Evolutionary conservation across 1,140 invertebrate genomes (phyloP), one percentile per base, ranked within the genome.

Genomic region (Leguminivora glycinivorella): DNA sequence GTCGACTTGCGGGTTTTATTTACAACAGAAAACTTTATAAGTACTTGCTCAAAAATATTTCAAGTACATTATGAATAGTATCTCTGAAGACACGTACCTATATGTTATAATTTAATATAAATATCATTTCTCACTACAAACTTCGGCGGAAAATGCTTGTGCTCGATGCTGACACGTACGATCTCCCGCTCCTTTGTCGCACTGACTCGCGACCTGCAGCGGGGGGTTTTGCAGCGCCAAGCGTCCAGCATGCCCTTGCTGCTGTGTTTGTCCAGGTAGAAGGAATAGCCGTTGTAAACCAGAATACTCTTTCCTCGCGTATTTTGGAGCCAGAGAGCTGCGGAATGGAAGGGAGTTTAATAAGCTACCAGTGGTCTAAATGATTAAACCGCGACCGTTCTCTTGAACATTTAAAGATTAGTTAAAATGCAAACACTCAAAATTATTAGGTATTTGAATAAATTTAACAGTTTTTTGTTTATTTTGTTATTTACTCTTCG

Each of bases 91-190:
- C 3, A 6, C 14, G 10, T 38, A 12, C 10, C 9, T 38, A 12
- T 0, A 6, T 24, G 10, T 56, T 56, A 56, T 19, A 56, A 3
- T 60, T 60, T 63, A 63, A 31, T 31, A 31, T 31, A 63, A 31
- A 63, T 14, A 17, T 29, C 58, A 34, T 63, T 31, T 9, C n/a
- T n/a, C 9, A 63, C 26, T 6, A 63, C 9, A 63, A 63, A 63
- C 26, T 14, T 17, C 3, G 58, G 58, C 31, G 58, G 26, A 1
- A 4, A 4, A 31, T 63, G 58, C 6, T 6, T 29, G 25, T 63
- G 58, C 4, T 63, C 7, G 14, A 17, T 29, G 1, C 7, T 17
- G 12, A 63, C 6, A 10, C 29, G n/a, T 2, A 29, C 4, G 25
- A 63, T 63, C 3, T 29, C 12, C 17, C 12, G 1, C 2, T n/a